Base-by-base conservation (phyloP, 92 coral and sea anemone species). In the Umimayanthus kanabou region DNA sequence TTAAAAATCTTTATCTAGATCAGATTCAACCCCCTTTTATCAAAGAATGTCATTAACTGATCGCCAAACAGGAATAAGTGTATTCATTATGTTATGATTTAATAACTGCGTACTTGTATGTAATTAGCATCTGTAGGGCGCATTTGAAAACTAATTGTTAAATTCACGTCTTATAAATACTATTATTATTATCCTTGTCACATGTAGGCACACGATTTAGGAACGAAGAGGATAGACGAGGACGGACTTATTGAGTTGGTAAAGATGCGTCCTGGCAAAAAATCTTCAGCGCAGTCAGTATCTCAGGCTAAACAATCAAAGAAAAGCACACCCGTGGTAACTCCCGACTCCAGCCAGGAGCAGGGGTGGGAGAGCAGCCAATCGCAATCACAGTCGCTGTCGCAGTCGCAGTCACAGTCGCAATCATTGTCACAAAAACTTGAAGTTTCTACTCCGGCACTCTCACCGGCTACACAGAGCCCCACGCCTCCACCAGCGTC, bases 171-270 rank as follows among this genome's bases (percentile, higher is more conserved):
- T 33, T 33, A 33, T 33, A 33, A 33, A 33, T 33, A 33, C 1
- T 33, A 33, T 2, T 33, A 33, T 33, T 33, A 33, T 33, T 1
- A 75, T 39, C 13, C 45, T 33, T 75, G 53, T 37, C 40, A 75
- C 53, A 4, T 53, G 71, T 71, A 96, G 98, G 98, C 98, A 42
- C 79, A 81, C n/a, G 89, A 93, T 45, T 16, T 92, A 20, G 95
- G 96, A 37, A 96, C 98, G 39, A 93, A 92, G n/a, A 89, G 83
- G 42, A 83, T 96, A 29, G 94, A 92, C 65, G 98, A 96, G 58
- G 98, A 96, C 89, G 98, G 88, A 33, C 90, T 96, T 18, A 90
- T 94, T 85, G 92, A 96, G 39, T 70, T 96, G 53, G 88, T 96
- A 14, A 81, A 91, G 82, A 89, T 86, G 15, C 89, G 87, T 77